Evolutionary conservation across 2,113 vertebrate genomes (phyloP).

Genomic region (Puntigrus tetrazona): DNA sequence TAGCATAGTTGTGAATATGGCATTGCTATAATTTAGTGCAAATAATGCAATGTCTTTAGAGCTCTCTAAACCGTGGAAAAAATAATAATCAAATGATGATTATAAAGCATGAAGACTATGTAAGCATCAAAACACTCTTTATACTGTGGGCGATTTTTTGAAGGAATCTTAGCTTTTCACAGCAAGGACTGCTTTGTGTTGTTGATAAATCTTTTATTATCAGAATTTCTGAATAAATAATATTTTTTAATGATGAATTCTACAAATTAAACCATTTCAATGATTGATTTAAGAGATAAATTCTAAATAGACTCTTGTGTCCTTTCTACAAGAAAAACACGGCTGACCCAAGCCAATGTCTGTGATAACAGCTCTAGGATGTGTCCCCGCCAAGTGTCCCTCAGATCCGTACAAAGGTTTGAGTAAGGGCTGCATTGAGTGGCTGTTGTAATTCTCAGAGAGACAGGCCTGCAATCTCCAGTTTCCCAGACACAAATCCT

Average conservation of each 20-base stretch:
- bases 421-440: conserved; percentile 63
- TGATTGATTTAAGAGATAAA: not conserved
- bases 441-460: conserved; percentile 71
- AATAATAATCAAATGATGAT: too few relatives aligned
- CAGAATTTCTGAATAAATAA: not conserved
- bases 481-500: conserved; percentile 71
- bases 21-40: too few relatives aligned
- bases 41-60: too few relatives aligned
- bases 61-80: not conserved
- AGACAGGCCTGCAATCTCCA: conserved; percentile 70
- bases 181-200: not conserved
- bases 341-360: not conserved
- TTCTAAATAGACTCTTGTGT: not conserved
- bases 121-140: not conserved
- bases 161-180: not conserved
- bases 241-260: not conserved
- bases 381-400: not conserved
- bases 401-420: conserved; percentile 42
- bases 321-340: not conserved
- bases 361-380: not conserved
- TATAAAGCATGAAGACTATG: not conserved
- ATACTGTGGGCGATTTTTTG: not conserved
- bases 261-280: not conserved
- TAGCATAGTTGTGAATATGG: too few relatives aligned
- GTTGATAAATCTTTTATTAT: not conserved